These are phyloP conservation scores for Torymus tubicola DNA, from an alignment of 2,888 invertebrate genomes.

Conservation along the genomic window DNA sequence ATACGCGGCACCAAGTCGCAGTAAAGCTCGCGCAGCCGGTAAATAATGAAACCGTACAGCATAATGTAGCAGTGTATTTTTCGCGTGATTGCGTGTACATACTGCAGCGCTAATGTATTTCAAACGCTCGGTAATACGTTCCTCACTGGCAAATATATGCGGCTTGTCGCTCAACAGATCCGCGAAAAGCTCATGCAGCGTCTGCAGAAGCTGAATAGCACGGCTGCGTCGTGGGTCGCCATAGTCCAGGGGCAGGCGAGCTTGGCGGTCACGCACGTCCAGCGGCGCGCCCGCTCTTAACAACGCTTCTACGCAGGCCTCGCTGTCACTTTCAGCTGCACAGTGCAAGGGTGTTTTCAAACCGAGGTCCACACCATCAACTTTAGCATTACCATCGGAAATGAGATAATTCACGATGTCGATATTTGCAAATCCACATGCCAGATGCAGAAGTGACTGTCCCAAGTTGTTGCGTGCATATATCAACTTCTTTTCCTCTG, in stretches of 20 bases:
- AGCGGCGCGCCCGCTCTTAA: neutral
- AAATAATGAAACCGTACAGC: neutral
- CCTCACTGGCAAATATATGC: neutral
- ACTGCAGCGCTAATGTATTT: too few species aligned
- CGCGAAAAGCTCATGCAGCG: neutral
- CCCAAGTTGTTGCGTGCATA: neutral
- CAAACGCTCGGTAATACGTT: too few species aligned
- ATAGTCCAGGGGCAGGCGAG: neutral
- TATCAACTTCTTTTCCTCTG: neutral
- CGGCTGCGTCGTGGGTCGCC: neutral
- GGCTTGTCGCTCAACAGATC: neutral
- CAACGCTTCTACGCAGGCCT: neutral
- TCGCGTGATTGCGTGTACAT: neutral
- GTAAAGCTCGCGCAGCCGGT: neutral
- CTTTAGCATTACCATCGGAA: too few species aligned
- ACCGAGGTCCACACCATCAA: neutral
- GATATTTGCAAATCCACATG: neutral
- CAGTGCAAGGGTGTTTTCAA: neutral
- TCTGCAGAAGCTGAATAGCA: neutral
- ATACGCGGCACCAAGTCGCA: neutral
- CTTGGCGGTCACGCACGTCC: neutral
- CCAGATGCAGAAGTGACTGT: neutral
- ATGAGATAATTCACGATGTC: neutral
- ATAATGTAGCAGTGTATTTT: neutral
- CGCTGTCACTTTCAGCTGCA: neutral